phyloP scores from a whole-genome alignment of 2,888 invertebrate species.

The Agrypnus murinus region DNA sequence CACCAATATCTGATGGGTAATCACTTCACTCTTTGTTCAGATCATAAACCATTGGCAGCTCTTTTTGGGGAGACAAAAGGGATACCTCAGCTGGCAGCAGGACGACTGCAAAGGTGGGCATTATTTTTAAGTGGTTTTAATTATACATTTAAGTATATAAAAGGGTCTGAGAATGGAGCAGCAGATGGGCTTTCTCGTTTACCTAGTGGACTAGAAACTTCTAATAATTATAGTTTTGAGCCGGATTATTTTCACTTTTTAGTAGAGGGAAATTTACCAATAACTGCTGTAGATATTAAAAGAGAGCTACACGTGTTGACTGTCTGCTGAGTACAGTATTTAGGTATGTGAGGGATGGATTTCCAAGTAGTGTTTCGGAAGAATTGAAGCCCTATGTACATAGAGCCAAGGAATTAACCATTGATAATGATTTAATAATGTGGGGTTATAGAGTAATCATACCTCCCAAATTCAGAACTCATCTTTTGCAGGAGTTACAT shows the following conservation, averaged over 20 bases:
- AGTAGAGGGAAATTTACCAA: too few relatives aligned
- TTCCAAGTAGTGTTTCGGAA: too few relatives aligned
- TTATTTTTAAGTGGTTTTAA: conserved; percentile 36
- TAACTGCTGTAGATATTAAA: too few relatives aligned
- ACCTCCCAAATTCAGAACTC: conserved; percentile 33
- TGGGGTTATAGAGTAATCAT: conserved; percentile 48
- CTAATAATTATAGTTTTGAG: too few relatives aligned
- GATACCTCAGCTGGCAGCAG: conserved; percentile 62
- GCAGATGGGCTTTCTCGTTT: too few relatives aligned
- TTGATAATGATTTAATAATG: conserved; percentile 48
- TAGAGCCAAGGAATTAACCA: conserved; percentile 31
- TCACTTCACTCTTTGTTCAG: conserved; percentile 59
- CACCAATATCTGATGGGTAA: conserved; percentile 62
- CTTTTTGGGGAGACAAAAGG: conserved; percentile 60
- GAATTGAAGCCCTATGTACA: conserved; percentile 18
- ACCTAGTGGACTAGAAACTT: too few relatives aligned
- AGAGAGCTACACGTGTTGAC: too few relatives aligned
- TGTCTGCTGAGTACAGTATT: too few relatives aligned
- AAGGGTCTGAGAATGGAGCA: neutral
- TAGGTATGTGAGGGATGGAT: too few relatives aligned
- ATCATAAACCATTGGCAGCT: conserved; percentile 62
- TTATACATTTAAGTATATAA: conserved; percentile 11
- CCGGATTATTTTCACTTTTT: too few relatives aligned
- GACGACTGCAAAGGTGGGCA: conserved; percentile 62
- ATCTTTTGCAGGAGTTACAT: neutral